phyloP scores from a whole-genome alignment of 2,797 vertebrate genomes.

The Cossypha heuglini region DNA sequence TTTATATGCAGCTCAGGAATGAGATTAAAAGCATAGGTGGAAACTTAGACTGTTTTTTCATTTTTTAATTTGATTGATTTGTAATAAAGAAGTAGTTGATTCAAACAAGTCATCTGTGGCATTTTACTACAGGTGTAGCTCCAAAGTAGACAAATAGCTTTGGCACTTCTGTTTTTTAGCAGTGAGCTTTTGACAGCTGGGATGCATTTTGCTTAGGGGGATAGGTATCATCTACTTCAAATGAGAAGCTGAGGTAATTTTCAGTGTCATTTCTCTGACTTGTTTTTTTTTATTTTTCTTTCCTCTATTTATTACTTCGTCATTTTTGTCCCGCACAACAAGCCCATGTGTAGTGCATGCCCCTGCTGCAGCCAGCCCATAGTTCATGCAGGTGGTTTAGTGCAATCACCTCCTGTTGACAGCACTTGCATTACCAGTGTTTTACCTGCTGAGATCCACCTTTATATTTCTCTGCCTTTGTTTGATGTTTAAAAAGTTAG shows the following conservation, averaged over 20 bases:
- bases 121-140: background rate
- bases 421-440: background rate
- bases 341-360: accelerated
- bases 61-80: background rate
- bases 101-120: background rate
- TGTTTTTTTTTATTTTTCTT: background rate
- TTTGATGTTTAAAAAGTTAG: background rate
- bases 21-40: background rate
- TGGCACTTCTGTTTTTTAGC: background rate
- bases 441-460: background rate
- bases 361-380: background rate
- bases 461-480: background rate
- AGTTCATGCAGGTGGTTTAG: accelerated
- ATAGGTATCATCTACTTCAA: background rate
- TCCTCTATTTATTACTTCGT: background rate
- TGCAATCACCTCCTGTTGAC: background rate
- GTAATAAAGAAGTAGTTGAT: background rate
- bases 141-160: background rate
- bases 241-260: background rate
- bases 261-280: background rate
- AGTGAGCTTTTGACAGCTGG: background rate
- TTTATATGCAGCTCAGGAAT: background rate
- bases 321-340: background rate
- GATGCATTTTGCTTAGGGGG: background rate
- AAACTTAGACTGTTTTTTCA: background rate